A percentile compares a stretch with the other conserved stretches of the same genome.
Conservation (phyloP, 2,113 vertebrate genomes). For the Crotalus viridis region DNA sequence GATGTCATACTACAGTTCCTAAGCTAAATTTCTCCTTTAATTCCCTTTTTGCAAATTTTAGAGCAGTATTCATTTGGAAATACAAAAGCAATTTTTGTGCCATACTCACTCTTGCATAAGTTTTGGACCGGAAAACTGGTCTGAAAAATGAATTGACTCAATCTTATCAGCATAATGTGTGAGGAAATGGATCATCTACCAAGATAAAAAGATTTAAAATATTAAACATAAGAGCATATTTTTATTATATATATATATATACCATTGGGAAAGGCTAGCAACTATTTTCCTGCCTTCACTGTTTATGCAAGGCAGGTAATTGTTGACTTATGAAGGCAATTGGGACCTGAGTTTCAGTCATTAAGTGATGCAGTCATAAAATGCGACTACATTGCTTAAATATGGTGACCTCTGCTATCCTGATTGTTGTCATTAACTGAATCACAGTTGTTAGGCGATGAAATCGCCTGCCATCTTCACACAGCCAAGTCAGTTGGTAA, state of each 20-base stretch:
- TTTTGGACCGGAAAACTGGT: slow-evolving; percentile 99
- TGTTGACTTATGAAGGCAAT: neutral
- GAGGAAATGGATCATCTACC: slow-evolving; percentile 96
- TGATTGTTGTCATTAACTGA: neutral
- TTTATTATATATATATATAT: neutral
- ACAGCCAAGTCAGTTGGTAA: neutral
- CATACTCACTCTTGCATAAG: slow-evolving; percentile 97
- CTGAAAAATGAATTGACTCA: slow-evolving; percentile 98
- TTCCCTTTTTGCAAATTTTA: neutral
- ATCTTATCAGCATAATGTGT: slow-evolving; percentile 96
- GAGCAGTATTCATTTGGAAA: neutral
- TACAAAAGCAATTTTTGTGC: slow-evolving; percentile 4
- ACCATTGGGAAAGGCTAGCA: neutral
- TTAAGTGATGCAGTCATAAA: neutral
- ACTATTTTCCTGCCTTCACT: too few species aligned
- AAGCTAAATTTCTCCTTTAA: neutral
- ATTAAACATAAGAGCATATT: too few species aligned
- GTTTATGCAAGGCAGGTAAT: neutral
- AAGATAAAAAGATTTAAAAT: slow-evolving; percentile 39
- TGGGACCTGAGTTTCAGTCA: neutral
- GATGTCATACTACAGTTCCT: neutral
- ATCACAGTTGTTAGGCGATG: neutral
- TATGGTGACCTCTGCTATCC: neutral
- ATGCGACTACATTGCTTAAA: neutral
- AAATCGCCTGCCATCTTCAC: neutral